Conservation (phyloP, 1,140 invertebrate genomes). For the Ceratosolen fusciceps region DNA sequence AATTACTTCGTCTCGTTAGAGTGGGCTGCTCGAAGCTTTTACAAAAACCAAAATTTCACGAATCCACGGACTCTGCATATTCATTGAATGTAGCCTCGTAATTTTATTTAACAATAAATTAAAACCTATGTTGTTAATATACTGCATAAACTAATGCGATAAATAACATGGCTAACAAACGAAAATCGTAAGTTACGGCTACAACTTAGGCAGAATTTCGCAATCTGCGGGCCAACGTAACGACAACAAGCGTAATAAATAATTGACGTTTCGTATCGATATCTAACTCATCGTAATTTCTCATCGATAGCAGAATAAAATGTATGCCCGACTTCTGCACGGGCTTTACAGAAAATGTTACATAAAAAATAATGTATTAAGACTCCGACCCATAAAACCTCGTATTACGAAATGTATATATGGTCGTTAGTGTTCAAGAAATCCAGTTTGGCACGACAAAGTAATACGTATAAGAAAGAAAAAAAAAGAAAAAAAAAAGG, state of each 20-base stretch:
- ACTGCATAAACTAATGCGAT: too few species aligned
- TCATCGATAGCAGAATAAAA: background rate
- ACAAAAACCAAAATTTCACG: too few species aligned
- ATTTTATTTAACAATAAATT: too few species aligned
- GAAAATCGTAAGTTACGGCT: too few species aligned
- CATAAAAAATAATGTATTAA: background rate
- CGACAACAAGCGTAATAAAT: background rate
- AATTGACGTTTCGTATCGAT: background rate
- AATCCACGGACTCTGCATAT: too few species aligned
- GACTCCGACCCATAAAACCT: background rate
- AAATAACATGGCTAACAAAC: too few species aligned
- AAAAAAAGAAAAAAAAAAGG: background rate
- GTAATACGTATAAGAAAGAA: background rate
- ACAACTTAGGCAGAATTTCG: too few species aligned
- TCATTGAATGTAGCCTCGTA: too few species aligned
- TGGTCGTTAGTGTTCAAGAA: background rate
- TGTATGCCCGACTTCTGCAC: background rate
- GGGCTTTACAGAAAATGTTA: constrained; percentile 9
- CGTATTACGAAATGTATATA: constrained; percentile 12
- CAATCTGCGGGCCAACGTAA: background rate
- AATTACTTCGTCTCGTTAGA: too few species aligned
- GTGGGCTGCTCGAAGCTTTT: too few species aligned
- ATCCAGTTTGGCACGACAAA: constrained; percentile 5
- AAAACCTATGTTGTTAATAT: too few species aligned
- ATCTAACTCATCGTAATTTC: background rate